Evolutionary conservation across 2,888 invertebrate species (phyloP), one percentile per base, ranked within the genome.

Genomic region (Hetaerina titia): DNA sequence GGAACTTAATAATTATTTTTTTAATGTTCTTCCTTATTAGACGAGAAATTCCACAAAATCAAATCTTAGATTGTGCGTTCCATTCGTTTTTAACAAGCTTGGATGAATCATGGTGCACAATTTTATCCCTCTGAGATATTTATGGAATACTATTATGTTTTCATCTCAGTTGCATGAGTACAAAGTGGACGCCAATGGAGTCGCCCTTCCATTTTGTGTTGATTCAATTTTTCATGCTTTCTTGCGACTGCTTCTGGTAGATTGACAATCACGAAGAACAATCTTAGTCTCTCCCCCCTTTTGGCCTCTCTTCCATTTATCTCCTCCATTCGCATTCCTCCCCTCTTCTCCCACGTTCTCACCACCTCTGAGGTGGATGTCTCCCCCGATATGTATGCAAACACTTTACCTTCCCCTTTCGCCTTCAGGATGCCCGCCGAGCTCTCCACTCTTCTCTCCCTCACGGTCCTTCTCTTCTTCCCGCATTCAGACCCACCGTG

Each of bases 341-440:
- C 2, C 9, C 69, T n/a, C 5, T 4, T 7, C 69, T n/a, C 25
- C 74, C 31, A 9, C 25, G 45, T 45, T 45, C 45, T 45, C 45
- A 45, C 45, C 45, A 45, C 45, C 45, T 45, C 45, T 45, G 45
- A 45, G 45, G 45, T 45, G 45, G 45, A 69, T 7, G 69, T 9
- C 69, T n/a, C n/a, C 69, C 9, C 69, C 7, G 69, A 81, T 81
- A 81, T 31, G 81, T 81, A 81, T 81, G 81, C 81, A 81, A 81
- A 81, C 81, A 81, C 81, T 7, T 22, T 9, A 25, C 31, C 81
- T 81, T 22, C 5, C n/a, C n/a, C n/a, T 69, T n/a, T 69, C n/a
- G 69, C 81, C 81, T 31, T 11, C 31, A 31, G 81, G 11, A 81
- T 81, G 31, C 25, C 81, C 13, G 81, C 81, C 2, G 81, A 15